These are phyloP conservation scores for Anarsia innoxiella DNA, from an alignment of 2,888 invertebrate genomes.

Conservation along the genomic window DNA sequence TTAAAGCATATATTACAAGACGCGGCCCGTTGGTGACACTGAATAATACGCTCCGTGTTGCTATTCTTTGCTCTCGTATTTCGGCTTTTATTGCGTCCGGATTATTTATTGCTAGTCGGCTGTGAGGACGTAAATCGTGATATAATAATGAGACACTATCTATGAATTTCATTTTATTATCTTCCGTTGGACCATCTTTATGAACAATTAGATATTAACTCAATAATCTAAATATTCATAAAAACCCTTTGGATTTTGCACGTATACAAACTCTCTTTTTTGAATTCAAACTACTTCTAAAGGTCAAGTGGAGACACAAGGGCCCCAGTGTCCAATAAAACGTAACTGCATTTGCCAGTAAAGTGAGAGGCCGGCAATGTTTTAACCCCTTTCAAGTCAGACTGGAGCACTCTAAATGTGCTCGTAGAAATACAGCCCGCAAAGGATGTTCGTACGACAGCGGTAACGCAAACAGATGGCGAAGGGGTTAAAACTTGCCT, in stretches of 20 bases:
- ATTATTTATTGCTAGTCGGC: constrained; percentile 50
- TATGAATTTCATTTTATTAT: no score
- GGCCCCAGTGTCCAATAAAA: no score
- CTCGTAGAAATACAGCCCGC: constrained; percentile 28
- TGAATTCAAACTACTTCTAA: no score
- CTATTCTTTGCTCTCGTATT: constrained; percentile 59
- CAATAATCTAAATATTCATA: no score
- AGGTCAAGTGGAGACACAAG: no score
- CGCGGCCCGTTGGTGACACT: constrained; percentile 66
- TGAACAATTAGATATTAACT: not conserved
- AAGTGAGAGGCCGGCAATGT: no score
- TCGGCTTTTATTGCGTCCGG: constrained; percentile 59
- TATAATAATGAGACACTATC: constrained; percentile 17
- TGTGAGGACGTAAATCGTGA: constrained; percentile 28
- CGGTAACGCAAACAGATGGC: constrained; percentile 53
- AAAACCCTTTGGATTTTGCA: not conserved
- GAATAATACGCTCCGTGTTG: constrained; percentile 70
- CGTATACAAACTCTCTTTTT: no score
- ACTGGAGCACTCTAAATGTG: constrained; percentile 7
- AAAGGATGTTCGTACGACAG: constrained; percentile 30
- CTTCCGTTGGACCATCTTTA: not conserved
- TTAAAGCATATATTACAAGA: constrained; percentile 72
- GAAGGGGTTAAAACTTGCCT: constrained; percentile 58
- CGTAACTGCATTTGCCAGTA: no score
- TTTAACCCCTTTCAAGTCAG: constrained; percentile 3